phyloP scores from a whole-genome alignment of 2,797 vertebrate species.

The Pseudochirops cupreus region DNA sequence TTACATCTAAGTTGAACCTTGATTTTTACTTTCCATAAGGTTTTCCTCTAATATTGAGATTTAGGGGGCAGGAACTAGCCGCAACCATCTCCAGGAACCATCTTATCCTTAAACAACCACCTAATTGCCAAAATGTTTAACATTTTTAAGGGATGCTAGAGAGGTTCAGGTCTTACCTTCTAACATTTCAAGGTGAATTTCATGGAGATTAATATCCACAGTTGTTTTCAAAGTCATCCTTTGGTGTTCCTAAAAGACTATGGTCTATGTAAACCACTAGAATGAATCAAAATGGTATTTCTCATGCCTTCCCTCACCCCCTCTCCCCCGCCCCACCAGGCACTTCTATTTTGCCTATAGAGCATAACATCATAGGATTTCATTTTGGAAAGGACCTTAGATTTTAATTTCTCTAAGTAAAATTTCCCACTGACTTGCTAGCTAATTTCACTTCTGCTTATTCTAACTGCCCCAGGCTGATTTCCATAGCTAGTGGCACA shows the following conservation, averaged over 20 bases:
- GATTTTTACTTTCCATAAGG: background rate
- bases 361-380: too few species aligned
- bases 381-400: too few species aligned
- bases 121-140: background rate
- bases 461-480: background rate
- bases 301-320: background rate
- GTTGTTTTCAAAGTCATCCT: fast-evolving
- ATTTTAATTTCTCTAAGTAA: background rate
- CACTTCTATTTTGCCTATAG: background rate
- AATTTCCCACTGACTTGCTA: slow-evolving; percentile 5
- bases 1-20: slow-evolving; percentile 12
- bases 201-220: background rate
- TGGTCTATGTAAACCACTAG: background rate
- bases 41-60: background rate
- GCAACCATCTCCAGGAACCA: background rate
- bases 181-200: fast-evolving
- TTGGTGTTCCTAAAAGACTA: background rate
- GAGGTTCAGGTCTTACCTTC: background rate
- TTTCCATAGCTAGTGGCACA: background rate
- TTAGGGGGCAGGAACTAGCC: background rate
- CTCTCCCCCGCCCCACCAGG: background rate
- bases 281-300: background rate
- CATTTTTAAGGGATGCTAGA: background rate
- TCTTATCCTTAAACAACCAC: background rate
- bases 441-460: background rate